Percentiles rank a stretch among this genome's conserved stretches.
phyloP scores from a whole-genome alignment of 2,888 invertebrate genomes.

The Parthenolecanium corni region DNA sequence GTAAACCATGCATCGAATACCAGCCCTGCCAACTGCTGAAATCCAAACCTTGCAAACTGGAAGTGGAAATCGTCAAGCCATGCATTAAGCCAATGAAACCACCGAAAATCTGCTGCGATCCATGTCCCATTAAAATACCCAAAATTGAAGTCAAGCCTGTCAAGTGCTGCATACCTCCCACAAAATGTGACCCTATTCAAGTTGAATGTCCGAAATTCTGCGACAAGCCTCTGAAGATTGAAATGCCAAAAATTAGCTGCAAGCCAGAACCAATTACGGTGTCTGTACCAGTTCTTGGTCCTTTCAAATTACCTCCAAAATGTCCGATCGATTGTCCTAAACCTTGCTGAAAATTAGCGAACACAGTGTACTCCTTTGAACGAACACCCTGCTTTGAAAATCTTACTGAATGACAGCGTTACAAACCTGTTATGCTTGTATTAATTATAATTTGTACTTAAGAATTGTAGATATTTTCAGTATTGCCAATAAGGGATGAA shows the following conservation, averaged over 20 bases:
- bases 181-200: neutral
- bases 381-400: too few species aligned
- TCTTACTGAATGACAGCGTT: too few species aligned
- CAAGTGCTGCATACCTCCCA: constrained; percentile 1
- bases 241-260: neutral
- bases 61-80: neutral
- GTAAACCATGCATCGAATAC: constrained; percentile 5
- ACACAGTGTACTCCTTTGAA: too few species aligned
- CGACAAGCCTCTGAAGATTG: neutral
- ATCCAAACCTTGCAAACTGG: neutral
- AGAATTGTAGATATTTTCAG: too few species aligned
- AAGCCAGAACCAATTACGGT: neutral
- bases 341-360: neutral
- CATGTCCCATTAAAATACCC: neutral
- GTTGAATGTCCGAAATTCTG: constrained; percentile 2
- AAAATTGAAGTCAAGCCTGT: constrained; percentile 1
- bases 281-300: neutral
- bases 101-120: constrained; percentile 12
- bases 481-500: too few species aligned
- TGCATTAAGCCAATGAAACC: neutral
- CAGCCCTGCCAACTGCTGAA: neutral
- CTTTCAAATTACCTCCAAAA: neutral
- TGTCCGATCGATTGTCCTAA: constrained; percentile 1
- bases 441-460: too few species aligned
- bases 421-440: too few species aligned